Base-by-base conservation (phyloP, 2,888 invertebrate species). In the Rhingia rostrata region DNA sequence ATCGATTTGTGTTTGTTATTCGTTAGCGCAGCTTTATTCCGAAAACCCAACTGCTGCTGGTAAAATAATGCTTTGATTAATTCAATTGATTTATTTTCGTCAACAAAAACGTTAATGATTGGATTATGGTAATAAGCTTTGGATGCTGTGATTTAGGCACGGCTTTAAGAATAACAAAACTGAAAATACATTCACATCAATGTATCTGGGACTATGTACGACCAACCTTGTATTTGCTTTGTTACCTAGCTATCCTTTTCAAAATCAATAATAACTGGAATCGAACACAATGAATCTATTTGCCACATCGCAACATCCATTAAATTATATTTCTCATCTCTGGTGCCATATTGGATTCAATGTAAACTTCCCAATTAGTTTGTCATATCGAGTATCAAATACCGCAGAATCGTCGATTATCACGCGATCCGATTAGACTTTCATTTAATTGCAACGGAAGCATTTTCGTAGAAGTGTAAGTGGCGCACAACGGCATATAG, bases 341-440 rank as follows among this genome's bases (percentile, higher is more conserved):
- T 22, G 22, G 37, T 32, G 54, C 33, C 6, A 32, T 43, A 77
- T 73, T 43, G 51, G 49, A 41, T 43, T 45, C 66, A 54, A 54
- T 35, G 14, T 56, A 69, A 80, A 69, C 67, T 67, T 69, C 67
- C 75, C 74, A 74, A 74, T 80, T 69, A 74, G 51, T 63, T 67
- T 63, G 37, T 49, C 32, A 41, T 69, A 63, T 81, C 56, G 43
- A 69, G 69, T 81, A 53, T 69, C 69, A 56, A 12, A 49, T 51
- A 1, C 7, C 3, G 22, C 22, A 22, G 22, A 22, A 37, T 9
- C 41, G 33, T 10, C 54, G 37, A 41, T 32, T 33, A 47, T 22
- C 1, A 22, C 22, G 12, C 51, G 33, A 53, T 79, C 64, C 51
- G 64, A 66, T 72, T 51, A 64, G 49, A 78, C 51, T 64, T 64